Percentiles rank a stretch among this genome's conserved stretches.
Conservation (phyloP, 92 coral and sea anemone species). For the Porites rus region DNA sequence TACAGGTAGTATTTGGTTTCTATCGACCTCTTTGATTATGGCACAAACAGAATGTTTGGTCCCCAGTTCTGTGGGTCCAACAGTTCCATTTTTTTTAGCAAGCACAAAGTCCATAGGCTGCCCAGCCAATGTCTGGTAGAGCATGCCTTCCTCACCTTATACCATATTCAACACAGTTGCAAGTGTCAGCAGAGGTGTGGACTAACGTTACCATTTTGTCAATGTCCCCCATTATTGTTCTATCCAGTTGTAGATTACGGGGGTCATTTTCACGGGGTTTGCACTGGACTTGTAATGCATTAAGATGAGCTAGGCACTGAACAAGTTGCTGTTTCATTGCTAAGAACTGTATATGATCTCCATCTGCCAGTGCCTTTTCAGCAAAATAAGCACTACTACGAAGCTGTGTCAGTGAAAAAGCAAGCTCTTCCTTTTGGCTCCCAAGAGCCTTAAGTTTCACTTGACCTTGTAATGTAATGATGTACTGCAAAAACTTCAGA, state of each 20-base stretch:
- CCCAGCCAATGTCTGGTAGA: slow-evolving; percentile 56
- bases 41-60: slow-evolving; percentile 43
- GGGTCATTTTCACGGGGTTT: slow-evolving; percentile 53
- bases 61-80: neutral
- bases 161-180: slow-evolving; percentile 28
- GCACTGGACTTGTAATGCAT: slow-evolving; percentile 18
- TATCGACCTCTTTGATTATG: slow-evolving; percentile 21
- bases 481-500: too few species aligned
- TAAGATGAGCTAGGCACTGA: slow-evolving; percentile 33
- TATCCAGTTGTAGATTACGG: slow-evolving; percentile 1
- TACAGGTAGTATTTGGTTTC: slow-evolving; percentile 20
- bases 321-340: slow-evolving; percentile 54
- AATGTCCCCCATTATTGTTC: neutral
- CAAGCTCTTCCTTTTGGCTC: slow-evolving; percentile 46
- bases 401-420: slow-evolving; percentile 44
- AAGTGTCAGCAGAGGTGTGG: neutral
- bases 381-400: slow-evolving; percentile 60
- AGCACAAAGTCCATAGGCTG: slow-evolving; percentile 58
- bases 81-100: slow-evolving; percentile 38
- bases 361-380: slow-evolving; percentile 53
- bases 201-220: neutral
- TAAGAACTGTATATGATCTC: slow-evolving; percentile 60
- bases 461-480: slow-evolving; percentile 10
- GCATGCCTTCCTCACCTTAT: slow-evolving; percentile 56
- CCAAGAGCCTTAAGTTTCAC: slow-evolving; percentile 54